Base-by-base conservation (phyloP, 2,113 vertebrate species). In the Phalacrocorax pelagicus region DNA sequence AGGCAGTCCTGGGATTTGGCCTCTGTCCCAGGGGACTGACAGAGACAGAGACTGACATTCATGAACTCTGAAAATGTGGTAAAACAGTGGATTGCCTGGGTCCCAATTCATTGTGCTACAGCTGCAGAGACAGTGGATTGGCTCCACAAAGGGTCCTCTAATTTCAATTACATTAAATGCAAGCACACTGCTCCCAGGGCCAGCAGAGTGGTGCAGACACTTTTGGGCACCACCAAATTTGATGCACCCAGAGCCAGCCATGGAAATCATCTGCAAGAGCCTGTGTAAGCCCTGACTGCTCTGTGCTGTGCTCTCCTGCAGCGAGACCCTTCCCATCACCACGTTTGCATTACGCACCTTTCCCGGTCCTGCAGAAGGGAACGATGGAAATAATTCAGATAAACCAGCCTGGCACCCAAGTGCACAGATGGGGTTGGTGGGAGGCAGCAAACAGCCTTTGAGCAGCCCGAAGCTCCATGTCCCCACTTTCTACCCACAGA, bases 371-470 rank as follows among this genome's bases (percentile, higher is more conserved):
- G 46, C 32, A 74, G 30, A 66, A 57, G 5, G 7, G 30, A 21
- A 34, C 0, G 0, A 14, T 20, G 7, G 49, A 74, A 94, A 52
- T 34, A 85, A 49, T 30, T 34, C 30, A 54, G 7, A 52, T 18
- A 62, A 85, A 85, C 1, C 20, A 29, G 20, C 5, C 54, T 83
- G 44, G 20, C 6, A 75, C 13, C 16, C n/a, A 58, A 29, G 3
- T 6, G 5, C 10, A 36, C 1, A 2, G 47, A 29, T 30, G 6
- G 14, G 24, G 7, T 20, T 6, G 2, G 15, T 3, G 1, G 5
- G 7, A 67, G 27, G 47, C 12, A 80, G 27, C 5, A 30, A 77
- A 40, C 9, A 51, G 24, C 9, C 22, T 15, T 15, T 29, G 6
- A 55, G 20, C 36, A 86, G 19, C 26, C 44, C 18, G 11, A n/a